Evolutionary conservation across 2,113 vertebrate species (phyloP).

Genomic region (Eulemur macaco): DNA sequence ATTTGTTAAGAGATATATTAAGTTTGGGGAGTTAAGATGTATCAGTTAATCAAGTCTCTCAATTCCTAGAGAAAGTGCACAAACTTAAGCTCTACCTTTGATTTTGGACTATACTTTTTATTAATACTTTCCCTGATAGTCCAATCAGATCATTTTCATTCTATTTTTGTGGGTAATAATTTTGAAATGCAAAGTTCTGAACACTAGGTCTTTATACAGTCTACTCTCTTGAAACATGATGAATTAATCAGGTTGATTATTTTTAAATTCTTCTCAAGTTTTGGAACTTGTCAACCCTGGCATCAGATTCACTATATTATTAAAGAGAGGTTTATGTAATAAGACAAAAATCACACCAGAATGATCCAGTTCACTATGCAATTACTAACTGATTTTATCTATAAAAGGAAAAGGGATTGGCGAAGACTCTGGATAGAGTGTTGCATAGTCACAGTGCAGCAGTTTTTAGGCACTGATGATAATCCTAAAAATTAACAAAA

Average conservation of each 20-base stretch:
- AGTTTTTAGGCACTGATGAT: background rate
- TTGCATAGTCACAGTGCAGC: background rate
- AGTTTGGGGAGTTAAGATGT: background rate
- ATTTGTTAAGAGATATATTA: background rate
- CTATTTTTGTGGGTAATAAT: background rate
- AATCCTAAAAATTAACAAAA: background rate
- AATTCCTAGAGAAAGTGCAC: background rate
- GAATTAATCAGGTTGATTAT: background rate
- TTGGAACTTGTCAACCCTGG: background rate
- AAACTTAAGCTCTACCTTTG: background rate
- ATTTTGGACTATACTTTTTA: background rate
- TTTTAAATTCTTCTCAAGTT: background rate
- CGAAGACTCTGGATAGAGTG: background rate
- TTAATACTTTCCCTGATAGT: background rate
- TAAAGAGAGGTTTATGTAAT: background rate
- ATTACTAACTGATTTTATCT: background rate
- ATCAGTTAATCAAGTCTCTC: background rate
- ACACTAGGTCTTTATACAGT: background rate
- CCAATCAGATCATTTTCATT: background rate
- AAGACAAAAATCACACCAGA: constrained; percentile 2
- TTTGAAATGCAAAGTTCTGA: background rate
- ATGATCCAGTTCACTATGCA: background rate
- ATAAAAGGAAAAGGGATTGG: background rate
- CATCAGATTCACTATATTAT: background rate
- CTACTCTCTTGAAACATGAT: background rate